Conservation (phyloP, 2,797 vertebrate genomes). For the Phoebastria nigripes region DNA sequence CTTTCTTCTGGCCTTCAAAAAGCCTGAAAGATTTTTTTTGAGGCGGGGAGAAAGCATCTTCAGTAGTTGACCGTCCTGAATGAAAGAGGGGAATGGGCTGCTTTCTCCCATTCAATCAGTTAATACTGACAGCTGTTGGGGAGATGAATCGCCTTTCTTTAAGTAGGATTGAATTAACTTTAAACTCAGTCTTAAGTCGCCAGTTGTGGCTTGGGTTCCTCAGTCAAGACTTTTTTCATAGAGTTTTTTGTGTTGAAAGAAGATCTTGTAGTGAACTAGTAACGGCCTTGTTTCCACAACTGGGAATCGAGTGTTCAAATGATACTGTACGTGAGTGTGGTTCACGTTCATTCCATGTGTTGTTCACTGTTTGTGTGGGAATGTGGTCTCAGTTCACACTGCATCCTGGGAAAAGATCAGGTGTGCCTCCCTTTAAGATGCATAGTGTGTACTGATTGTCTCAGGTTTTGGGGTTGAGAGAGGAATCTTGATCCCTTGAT, state of each 20-base stretch:
- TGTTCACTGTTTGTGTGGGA: neutral
- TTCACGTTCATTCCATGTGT: neutral
- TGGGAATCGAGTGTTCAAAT: neutral
- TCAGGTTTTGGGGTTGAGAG: neutral
- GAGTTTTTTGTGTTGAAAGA: neutral
- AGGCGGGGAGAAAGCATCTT: neutral
- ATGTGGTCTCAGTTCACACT: neutral
- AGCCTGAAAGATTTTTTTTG: neutral
- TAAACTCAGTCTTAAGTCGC: neutral
- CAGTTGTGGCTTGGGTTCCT: neutral
- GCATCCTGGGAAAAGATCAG: neutral
- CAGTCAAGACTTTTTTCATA: neutral
- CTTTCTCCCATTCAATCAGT: rapidly evolving
- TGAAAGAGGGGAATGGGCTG: neutral
- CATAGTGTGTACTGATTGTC: neutral
- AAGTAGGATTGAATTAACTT: neutral
- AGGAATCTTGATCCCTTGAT: neutral
- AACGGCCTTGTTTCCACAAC: neutral
- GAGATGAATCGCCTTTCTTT: neutral
- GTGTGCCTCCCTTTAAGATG: rapidly evolving
- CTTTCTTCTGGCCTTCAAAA: neutral
- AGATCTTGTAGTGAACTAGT: neutral
- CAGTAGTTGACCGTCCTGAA: neutral
- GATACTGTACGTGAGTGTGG: neutral
- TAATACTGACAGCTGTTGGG: neutral